Base-by-base conservation (phyloP, 2,797 vertebrate genomes). In the Cuculus canorus region DNA sequence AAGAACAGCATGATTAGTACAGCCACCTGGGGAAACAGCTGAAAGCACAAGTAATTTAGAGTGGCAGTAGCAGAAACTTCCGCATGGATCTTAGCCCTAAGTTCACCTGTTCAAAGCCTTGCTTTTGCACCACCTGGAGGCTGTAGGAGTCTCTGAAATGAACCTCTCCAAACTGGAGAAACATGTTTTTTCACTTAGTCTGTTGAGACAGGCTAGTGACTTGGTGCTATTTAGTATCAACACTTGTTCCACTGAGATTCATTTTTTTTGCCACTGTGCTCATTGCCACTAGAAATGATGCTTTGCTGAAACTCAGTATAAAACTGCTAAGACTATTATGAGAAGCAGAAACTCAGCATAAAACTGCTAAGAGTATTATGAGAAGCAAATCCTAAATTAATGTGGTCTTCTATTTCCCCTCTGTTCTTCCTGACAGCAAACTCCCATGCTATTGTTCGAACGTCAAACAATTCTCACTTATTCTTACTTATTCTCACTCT, bases 121-220 rank as follows among this genome's bases (percentile, higher is more conserved):
- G 78, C 41, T 95, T 92, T 89, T 93, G 73, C 77, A 79, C 70
- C 52, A 77, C 30, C 75, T 84, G 83, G 75, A 92, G 86, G 86
- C 54, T 28, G 32, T 5, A 80, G 41, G 10, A 27, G 76, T 87
- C 64, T 81, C 65, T 48, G 84, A 87, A 89, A 53, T 11, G 3
- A 76, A 76, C 45, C 18, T 81, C 80, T 81, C 16, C 48, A 60
- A 87, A 82, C 19, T 5, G 8, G 25, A 64, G 32, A 86, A 72
- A 63, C 3, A 4, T 17, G 5, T 1, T 27, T 81, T 83, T 69
- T 60, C 16, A n/a, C 35, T 60, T 32, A 7, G 1, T 47, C 28
- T 76, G 6, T 21, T 69, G 43, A 82, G 47, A 57, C 19, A 66
- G 25, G 30, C 9, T 35, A 48, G 21, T 16, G 37, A 68, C 35